Conservation (phyloP, 1,140 invertebrate species). For the Drosophila dunni region DNA sequence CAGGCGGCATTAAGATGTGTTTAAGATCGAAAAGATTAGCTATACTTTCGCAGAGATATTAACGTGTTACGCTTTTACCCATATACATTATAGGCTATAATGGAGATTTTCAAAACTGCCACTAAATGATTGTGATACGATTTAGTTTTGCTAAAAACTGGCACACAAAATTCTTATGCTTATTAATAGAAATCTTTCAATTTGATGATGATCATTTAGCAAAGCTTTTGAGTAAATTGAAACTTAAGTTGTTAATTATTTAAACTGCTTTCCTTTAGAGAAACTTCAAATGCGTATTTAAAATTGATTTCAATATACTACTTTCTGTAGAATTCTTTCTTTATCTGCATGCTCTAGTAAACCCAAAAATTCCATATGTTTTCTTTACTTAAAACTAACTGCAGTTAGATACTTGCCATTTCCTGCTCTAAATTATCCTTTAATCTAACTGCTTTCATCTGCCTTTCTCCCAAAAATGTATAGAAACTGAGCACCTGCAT, state of each 20-base stretch:
- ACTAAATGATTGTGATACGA: conserved; percentile 2
- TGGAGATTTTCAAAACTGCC: neutral
- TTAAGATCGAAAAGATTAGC: conserved; percentile 25
- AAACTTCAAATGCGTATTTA: no score
- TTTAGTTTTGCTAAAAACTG: neutral
- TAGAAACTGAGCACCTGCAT: conserved; percentile 26
- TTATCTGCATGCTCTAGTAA: no score
- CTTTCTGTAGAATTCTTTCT: no score
- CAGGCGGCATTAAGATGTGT: conserved; percentile 45
- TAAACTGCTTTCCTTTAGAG: neutral
- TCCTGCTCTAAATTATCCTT: conserved; percentile 34
- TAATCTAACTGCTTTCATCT: conserved; percentile 48
- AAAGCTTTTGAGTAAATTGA: neutral
- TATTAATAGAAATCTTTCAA: neutral
- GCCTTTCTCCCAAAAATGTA: conserved; percentile 31
- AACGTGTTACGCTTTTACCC: conserved; percentile 23
- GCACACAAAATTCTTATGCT: neutral
- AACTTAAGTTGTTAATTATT: neutral
- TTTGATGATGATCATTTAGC: neutral
- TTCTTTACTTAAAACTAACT: neutral
- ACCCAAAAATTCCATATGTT: no score
- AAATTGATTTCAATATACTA: no score
- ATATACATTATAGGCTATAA: conserved; percentile 17
- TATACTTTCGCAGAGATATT: conserved; percentile 16
- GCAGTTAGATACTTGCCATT: conserved; percentile 17